Base-by-base conservation (phyloP, 1,140 invertebrate species). In the Scaptomyza montana region DNA sequence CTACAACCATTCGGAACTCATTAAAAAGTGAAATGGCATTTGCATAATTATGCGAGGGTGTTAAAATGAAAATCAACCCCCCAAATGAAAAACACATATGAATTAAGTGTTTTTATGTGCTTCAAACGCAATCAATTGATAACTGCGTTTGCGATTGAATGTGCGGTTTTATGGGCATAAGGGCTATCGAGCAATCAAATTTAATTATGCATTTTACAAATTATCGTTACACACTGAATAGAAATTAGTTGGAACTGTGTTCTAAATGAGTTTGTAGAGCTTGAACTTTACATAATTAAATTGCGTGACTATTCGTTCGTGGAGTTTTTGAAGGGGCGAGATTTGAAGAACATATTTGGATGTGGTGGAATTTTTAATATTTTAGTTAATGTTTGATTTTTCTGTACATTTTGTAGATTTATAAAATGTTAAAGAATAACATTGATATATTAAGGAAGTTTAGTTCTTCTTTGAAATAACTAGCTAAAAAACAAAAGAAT, bases 1-100 rank as follows among this genome's bases (percentile, higher is more conserved):
- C 30, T 28, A 12, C 47, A 2, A 51, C 13, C 69, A 47, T 64
- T 5, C 56, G 7, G 61, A 68, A 61, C 36, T 60, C 73, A 72
- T 72, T 75, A 45, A 72, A 72, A 72, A 65, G 30, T 45, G 57
- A 72, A 67, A 72, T 66, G 56, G 50, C 68, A 76, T 61, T 73
- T 66, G 49, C 55, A 60, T 67, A 68, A 61, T 68, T 73, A 56
- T 55, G 43, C 13, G 10, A 3, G 19, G 19, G 10, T 56, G 36
- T 56, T 9, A 6, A 1, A 3, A 9, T 25, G 41, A 19, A n/a
- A 30, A 45, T 5, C 56, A 46, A 16, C 57, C 57, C n/a, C 45
- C 7, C 19, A 5, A 3, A 46, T 33, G 30, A 7, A 6, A 30
- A 30, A 16, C 13, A 16, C 30, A 47, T 21, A 60, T 47, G 30